These are phyloP conservation scores for Vidua chalybeata DNA, from an alignment of 2,113 vertebrate species.

Conservation along the genomic window DNA sequence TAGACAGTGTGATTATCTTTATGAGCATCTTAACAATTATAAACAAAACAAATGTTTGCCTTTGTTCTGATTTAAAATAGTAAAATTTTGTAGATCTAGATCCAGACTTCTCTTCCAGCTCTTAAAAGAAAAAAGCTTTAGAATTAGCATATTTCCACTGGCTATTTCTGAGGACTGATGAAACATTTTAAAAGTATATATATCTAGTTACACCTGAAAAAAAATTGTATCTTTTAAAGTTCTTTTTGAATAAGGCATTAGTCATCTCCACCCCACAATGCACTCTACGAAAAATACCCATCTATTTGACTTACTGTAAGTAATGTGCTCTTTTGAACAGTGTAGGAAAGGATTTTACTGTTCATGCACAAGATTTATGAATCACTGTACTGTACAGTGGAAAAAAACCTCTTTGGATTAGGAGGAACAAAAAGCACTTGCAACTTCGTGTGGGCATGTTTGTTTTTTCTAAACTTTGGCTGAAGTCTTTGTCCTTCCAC, in stretches of 20 bases:
- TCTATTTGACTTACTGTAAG: background rate
- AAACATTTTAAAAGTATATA: background rate
- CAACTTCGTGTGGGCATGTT: background rate
- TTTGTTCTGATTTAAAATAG: background rate
- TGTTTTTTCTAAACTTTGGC: background rate
- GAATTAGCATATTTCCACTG: background rate
- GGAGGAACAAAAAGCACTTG: slow-evolving; percentile 3
- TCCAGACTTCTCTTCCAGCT: background rate
- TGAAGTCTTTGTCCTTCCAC: background rate
- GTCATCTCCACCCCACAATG: background rate
- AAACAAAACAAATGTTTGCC: background rate
- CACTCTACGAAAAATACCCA: background rate
- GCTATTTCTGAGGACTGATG: background rate
- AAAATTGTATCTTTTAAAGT: background rate
- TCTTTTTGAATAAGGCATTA: background rate
- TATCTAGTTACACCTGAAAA: background rate
- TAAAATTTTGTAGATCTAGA: background rate
- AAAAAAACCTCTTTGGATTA: background rate
- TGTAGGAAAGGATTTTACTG: background rate
- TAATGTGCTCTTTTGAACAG: background rate
- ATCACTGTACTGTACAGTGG: background rate
- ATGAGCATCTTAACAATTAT: background rate
- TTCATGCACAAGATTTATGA: background rate
- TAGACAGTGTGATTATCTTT: background rate
- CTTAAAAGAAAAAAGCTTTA: background rate